Conservation (phyloP, 92 coral and sea anemone species). For the Pocillopora meandrina region DNA sequence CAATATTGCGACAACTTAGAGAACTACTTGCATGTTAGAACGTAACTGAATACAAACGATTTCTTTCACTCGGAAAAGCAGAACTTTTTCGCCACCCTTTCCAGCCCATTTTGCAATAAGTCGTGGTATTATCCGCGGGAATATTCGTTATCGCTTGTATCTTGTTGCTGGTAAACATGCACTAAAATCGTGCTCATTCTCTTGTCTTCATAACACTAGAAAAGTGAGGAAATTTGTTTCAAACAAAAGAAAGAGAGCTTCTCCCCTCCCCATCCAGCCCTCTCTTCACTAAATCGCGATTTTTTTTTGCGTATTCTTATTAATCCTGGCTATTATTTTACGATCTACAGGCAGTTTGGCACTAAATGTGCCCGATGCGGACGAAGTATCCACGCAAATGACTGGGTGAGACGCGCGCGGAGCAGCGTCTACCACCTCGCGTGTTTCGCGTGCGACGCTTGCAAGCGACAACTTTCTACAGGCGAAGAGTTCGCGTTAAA, state of each 20-base stretch:
- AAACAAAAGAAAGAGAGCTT: not conserved
- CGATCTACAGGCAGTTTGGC: conserved; percentile 79
- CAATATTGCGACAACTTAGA: not conserved
- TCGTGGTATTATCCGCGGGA: too few relatives aligned
- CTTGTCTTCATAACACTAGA: too few relatives aligned
- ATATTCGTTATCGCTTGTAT: too few relatives aligned
- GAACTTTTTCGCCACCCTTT: conserved; percentile 1
- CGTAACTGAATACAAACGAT: not conserved
- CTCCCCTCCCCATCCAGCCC: conserved; percentile 6
- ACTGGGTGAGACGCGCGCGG: conserved; percentile 97
- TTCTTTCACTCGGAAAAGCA: conserved; percentile 16
- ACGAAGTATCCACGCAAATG: conserved; percentile 95
- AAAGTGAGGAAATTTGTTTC: too few relatives aligned
- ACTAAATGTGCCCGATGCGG: conserved; percentile 96
- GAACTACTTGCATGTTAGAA: too few relatives aligned
- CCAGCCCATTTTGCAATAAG: not conserved
- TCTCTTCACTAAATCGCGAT: not conserved
- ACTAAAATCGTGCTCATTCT: too few relatives aligned
- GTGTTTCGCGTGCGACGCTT: conserved; percentile 97
- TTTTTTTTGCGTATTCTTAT: too few relatives aligned
- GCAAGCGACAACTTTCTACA: conserved; percentile 93
- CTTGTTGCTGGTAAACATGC: too few relatives aligned
- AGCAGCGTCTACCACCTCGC: conserved; percentile 96
- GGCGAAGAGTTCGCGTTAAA: conserved; percentile 98
- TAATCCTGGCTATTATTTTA: not conserved